Conservation (phyloP, 2,797 vertebrate species). For the Rhyacichthys aspro region DNA sequence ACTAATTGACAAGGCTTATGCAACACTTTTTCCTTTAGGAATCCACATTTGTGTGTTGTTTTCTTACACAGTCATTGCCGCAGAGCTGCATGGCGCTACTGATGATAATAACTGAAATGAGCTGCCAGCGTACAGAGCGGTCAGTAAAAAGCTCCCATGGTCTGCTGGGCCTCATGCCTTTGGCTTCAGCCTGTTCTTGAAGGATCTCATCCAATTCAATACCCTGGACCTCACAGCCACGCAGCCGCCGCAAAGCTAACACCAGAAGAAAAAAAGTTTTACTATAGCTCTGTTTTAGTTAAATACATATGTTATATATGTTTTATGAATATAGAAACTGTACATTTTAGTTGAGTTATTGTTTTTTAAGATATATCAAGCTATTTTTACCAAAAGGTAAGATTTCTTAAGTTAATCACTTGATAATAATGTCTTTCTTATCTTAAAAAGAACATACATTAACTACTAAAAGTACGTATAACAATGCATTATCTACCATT, state of each 20-base stretch:
- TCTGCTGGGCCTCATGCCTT: constrained; percentile 67
- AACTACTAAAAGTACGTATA: not conserved
- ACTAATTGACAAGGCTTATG: not conserved
- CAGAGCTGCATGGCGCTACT: constrained; percentile 93
- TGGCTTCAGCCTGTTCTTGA: constrained; percentile 81
- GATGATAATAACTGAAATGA: constrained; percentile 83
- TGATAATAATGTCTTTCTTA: no score
- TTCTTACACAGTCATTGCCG: constrained; percentile 87
- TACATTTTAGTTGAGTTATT: no score
- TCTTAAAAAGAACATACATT: no score
- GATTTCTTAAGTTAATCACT: no score
- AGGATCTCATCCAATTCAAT: constrained; percentile 87
- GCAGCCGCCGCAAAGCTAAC: constrained; percentile 83
- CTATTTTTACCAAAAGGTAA: no score
- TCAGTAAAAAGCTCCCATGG: constrained; percentile 85
- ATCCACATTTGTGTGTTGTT: not conserved
- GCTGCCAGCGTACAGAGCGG: constrained; percentile 82
- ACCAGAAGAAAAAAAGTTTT: constrained; percentile 1
- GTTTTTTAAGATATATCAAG: no score
- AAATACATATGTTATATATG: no score
- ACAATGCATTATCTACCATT: constrained; percentile 72
- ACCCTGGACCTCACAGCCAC: constrained; percentile 78
- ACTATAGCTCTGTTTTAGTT: no score
- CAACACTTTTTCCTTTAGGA: not conserved
- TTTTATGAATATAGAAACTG: no score